Conservation (phyloP, 2,888 invertebrate genomes). For the Pollenia amentaria region DNA sequence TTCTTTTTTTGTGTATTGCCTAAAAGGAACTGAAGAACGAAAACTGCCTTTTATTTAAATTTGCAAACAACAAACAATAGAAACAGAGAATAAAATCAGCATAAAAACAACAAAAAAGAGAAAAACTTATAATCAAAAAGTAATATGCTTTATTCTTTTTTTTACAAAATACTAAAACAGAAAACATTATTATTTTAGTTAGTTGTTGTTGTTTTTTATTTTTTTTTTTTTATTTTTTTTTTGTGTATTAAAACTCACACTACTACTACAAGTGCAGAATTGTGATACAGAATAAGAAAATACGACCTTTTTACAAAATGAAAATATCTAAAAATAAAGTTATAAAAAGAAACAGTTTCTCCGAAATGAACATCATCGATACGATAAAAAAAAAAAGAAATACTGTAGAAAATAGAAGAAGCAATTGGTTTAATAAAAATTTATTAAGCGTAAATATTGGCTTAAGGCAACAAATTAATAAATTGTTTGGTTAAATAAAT, state of each 20-base stretch:
- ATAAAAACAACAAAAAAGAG: slow-evolving; percentile 19
- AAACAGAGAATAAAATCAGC: slow-evolving; percentile 13
- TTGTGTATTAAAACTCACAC: slow-evolving; percentile 33
- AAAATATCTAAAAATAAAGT: not conserved
- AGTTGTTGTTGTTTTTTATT: slow-evolving; percentile 36
- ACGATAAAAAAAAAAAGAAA: not conserved
- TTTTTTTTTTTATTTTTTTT: slow-evolving; percentile 6
- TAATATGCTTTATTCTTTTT: slow-evolving; percentile 79
- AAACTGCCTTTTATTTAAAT: slow-evolving; percentile 51
- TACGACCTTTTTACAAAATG: slow-evolving; percentile 4
- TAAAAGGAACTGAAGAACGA: slow-evolving; percentile 19
- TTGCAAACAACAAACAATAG: slow-evolving; percentile 38
- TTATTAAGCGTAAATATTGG: slow-evolving; percentile 40
- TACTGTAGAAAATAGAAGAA: slow-evolving; percentile 13
- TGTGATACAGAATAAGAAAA: slow-evolving; percentile 77
- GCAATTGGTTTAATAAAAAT: slow-evolving; percentile 11
- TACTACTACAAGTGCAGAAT: slow-evolving; percentile 74
- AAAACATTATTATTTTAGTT: slow-evolving; percentile 58
- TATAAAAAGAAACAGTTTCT: slow-evolving; percentile 20
- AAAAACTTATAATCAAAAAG: slow-evolving; percentile 81
- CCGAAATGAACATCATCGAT: slow-evolving; percentile 54
- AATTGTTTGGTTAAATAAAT: slow-evolving; percentile 1
- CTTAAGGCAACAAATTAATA: slow-evolving; percentile 35
- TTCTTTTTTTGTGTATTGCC: slow-evolving; percentile 59
- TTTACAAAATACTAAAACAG: slow-evolving; percentile 59